phyloP scores from a whole-genome alignment of 2,797 vertebrate genomes.

The Phylloscopus collybita region DNA sequence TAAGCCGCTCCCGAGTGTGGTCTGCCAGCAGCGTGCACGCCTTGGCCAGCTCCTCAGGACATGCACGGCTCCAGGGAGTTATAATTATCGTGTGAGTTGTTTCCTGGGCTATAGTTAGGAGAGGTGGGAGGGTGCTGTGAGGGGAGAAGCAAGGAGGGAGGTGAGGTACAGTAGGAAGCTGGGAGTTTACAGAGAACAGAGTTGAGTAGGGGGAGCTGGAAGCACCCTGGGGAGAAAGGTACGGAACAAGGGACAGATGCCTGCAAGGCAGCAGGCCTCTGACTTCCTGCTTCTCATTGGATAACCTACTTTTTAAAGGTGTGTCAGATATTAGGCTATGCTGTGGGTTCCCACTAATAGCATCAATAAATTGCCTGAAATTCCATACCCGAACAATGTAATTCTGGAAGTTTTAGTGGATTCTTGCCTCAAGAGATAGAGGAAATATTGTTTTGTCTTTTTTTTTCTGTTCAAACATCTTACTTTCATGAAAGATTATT shows the following conservation, averaged over 20 bases:
- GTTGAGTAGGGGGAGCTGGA: not conserved
- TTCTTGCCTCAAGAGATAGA: not conserved
- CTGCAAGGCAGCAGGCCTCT: not conserved
- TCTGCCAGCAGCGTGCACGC: not conserved
- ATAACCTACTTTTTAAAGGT: not conserved
- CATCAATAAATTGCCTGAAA: not conserved
- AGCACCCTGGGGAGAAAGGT: accelerated
- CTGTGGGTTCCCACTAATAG: not conserved
- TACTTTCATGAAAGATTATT: not conserved
- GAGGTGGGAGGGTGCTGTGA: not conserved
- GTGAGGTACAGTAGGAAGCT: not conserved
- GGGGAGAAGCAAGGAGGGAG: not conserved
- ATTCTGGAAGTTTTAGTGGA: not conserved
- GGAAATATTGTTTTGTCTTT: not conserved
- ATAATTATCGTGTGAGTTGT: not conserved
- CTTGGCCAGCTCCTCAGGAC: not conserved
- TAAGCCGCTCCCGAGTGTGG: accelerated
- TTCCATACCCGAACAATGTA: not conserved
- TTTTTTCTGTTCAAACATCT: not conserved
- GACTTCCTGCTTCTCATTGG: not conserved
- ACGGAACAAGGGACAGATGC: accelerated
- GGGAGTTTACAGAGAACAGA: not conserved
- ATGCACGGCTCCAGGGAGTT: not conserved
- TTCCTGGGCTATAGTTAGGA: not conserved
- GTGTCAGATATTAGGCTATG: not conserved